Evolutionary conservation across 2,888 invertebrate species (phyloP).

Genomic region (Amaurobius ferox): DNA sequence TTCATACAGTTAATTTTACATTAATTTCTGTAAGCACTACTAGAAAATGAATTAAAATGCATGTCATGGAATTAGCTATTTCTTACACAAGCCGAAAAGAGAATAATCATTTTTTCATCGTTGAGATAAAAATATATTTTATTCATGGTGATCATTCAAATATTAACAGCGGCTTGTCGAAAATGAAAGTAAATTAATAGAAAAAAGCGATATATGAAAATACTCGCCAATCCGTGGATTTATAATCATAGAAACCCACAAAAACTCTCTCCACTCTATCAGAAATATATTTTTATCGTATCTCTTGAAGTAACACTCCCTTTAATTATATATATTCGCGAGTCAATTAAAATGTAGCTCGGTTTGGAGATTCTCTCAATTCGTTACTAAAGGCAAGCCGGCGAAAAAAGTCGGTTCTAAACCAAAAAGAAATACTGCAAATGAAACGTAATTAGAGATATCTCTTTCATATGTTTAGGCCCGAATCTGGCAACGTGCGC

Average conservation of each 20-base stretch:
- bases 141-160: slow-evolving; percentile 64
- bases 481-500: slow-evolving; percentile 30
- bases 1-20: neutral
- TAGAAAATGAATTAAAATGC: slow-evolving; percentile 48
- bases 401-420: slow-evolving; percentile 35
- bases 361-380: slow-evolving; percentile 20
- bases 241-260: slow-evolving; percentile 33
- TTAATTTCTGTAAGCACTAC: neutral
- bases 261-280: slow-evolving; percentile 10
- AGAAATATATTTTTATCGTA: slow-evolving; percentile 39
- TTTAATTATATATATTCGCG: slow-evolving; percentile 62
- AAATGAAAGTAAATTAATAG: slow-evolving; percentile 65
- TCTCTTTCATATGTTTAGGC: slow-evolving; percentile 43
- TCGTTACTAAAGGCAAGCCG: slow-evolving; percentile 6
- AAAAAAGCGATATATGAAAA: slow-evolving; percentile 31
- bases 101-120: slow-evolving; percentile 22
- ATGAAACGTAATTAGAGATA: slow-evolving; percentile 64
- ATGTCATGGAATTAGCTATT: slow-evolving; percentile 1
- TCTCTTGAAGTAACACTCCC: slow-evolving; percentile 41
- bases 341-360: slow-evolving; percentile 63
- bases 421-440: slow-evolving; percentile 32
- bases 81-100: slow-evolving; percentile 17
- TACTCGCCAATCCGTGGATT: slow-evolving; percentile 47
- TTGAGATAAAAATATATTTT: slow-evolving; percentile 51
- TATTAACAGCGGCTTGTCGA: slow-evolving; percentile 50